Base-by-base conservation (phyloP, 2,113 vertebrate genomes). In the Mus spicilegus region DNA sequence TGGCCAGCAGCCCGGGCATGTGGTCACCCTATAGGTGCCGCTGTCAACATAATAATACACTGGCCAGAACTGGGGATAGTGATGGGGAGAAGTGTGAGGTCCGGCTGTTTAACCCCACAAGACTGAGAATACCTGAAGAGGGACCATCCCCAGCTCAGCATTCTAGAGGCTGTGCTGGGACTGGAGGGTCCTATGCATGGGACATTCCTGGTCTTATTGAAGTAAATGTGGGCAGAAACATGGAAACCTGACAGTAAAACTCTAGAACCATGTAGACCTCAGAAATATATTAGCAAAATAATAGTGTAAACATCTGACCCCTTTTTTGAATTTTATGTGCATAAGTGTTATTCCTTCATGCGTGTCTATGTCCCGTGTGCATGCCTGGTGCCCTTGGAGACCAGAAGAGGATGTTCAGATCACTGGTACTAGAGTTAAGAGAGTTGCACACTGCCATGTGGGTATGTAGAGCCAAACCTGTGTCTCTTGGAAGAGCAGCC, bases 121-220 rank as follows among this genome's bases (percentile, higher is more conserved):
- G 65, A 0, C 56, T 70, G 24, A 46, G 51, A 33, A 30, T 5
- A 5, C n/a, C 72, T 24, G 20, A n/a, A 76, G 86, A 7, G 10
- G 14, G 56, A 5, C 24, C 36, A 2, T 63, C 4, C 16, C 26
- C 39, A 56, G 30, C 72, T 9, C 14, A 26, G 14, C 7, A 1
- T 17, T 49, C n/a, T 75, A 73, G 28, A 20, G 5, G 16, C 77
- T 9, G 17, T 24, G 4, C 33, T 7, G 36, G 36, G 49, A 26
- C 19, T 42, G 8, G 54, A 42, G 30, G 54, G 4, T 12, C 24
- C 42, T 0, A 0, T 42, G 42, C 7, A 1, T 39, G 65, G 13
- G 28, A 14, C n/a, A 20, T 3, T 6, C 6, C 16, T 65, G 24
- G 58, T 19, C 19, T 39, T n/a, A 0, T 1, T 72, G 67, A 49